phyloP scores from a whole-genome alignment of 2,113 vertebrate genomes.

The Meleagris gallopavo region DNA sequence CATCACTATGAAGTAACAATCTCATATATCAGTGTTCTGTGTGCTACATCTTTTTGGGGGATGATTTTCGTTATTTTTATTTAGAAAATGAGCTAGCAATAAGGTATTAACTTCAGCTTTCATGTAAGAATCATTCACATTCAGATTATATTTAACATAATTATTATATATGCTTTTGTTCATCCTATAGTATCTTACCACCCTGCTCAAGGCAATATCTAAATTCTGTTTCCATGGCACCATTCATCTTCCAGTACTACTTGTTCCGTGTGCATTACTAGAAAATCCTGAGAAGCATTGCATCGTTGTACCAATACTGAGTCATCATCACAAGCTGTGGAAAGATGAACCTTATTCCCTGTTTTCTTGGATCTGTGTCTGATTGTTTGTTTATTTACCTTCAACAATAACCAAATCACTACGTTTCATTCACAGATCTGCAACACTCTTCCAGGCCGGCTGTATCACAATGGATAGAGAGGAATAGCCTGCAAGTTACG shows the following conservation, averaged over 20 bases:
- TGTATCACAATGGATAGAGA: not conserved
- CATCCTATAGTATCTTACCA: not conserved
- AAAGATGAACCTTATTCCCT: not conserved
- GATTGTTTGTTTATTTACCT: not conserved
- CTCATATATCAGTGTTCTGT: not conserved
- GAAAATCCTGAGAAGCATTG: not conserved
- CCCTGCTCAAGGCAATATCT: not conserved
- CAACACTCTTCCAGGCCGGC: not conserved
- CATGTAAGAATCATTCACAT: not conserved
- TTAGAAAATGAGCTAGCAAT: not conserved
- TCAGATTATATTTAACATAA: conserved; percentile 2
- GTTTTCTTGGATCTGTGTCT: not conserved
- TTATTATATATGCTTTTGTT: not conserved
- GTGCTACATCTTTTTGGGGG: not conserved
- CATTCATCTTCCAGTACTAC: not conserved
- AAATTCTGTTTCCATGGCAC: conserved; percentile 44
- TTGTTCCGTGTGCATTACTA: not conserved
- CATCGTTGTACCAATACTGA: not conserved
- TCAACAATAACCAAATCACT: not conserved
- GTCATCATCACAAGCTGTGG: not conserved
- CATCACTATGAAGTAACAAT: not conserved
- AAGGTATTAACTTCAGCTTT: not conserved
- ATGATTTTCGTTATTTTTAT: not conserved
- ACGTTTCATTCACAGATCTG: not conserved
- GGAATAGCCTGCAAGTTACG: not conserved